Conservation (phyloP, 2,888 invertebrate genomes). For the Campoletis raptor region DNA sequence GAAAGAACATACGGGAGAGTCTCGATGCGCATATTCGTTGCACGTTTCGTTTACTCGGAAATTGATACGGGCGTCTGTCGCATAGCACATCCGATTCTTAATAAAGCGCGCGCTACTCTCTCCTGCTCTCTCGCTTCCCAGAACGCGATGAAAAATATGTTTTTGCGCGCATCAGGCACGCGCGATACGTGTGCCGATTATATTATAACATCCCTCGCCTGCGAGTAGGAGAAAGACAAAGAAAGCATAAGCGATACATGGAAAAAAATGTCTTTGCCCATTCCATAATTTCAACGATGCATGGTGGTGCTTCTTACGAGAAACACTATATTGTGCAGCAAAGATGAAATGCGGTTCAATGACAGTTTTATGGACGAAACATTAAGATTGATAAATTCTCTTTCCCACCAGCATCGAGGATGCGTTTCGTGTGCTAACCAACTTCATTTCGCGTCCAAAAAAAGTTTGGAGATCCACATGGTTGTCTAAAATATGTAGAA, state of each 20-base stretch:
- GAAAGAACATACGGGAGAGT: slow-evolving; percentile 47
- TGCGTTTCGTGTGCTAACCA: not conserved
- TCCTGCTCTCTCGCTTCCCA: slow-evolving; percentile 74
- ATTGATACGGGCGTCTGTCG: slow-evolving; percentile 74
- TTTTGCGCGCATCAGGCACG: slow-evolving; percentile 80
- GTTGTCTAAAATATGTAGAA: not conserved
- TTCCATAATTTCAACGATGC: slow-evolving; percentile 5
- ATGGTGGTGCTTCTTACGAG: not conserved
- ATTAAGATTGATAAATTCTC: slow-evolving; percentile 6
- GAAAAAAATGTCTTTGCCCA: slow-evolving; percentile 2
- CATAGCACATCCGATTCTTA: slow-evolving; percentile 74
- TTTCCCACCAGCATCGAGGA: not conserved
- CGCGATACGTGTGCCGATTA: slow-evolving; percentile 83
- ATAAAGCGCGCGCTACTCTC: slow-evolving; percentile 67
- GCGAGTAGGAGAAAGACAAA: slow-evolving; percentile 7
- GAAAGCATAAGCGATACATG: slow-evolving; percentile 15
- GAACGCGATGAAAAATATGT: slow-evolving; percentile 82
- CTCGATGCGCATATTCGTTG: slow-evolving; percentile 76
- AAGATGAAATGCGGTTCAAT: slow-evolving; percentile 3
- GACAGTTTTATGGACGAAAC: slow-evolving; percentile 7
- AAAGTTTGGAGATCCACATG: not conserved
- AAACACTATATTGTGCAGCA: not conserved
- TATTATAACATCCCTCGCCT: slow-evolving; percentile 75
- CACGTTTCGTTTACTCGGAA: slow-evolving; percentile 79
- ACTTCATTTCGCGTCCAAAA: not conserved